Percentiles rank a stretch among this genome's conserved stretches.
phyloP scores from a whole-genome alignment of 2,113 vertebrate species.

The Gobiocypris rarus region DNA sequence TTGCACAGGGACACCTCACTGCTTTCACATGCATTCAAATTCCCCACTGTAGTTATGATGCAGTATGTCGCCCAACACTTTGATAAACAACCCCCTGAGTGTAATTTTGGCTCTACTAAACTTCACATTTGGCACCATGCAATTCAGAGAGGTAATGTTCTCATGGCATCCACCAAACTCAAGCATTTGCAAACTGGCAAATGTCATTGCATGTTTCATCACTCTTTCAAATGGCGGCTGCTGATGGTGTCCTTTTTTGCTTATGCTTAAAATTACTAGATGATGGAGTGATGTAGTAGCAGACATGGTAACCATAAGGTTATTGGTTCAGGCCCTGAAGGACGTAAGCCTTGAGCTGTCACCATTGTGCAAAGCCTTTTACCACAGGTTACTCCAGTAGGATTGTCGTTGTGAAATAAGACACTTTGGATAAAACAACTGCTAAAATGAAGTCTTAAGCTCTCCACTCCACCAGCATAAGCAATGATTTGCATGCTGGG shows the following conservation, averaged over 20 bases:
- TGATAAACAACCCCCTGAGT: background rate
- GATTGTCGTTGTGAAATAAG: background rate
- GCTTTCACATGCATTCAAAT: background rate
- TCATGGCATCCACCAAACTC: constrained; percentile 1
- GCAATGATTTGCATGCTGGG: too few relatives aligned
- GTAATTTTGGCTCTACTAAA: background rate
- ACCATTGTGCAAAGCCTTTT: background rate
- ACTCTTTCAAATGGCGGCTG: constrained; percentile 7
- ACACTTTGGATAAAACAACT: background rate
- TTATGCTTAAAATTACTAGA: background rate
- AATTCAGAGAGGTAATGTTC: constrained; percentile 14
- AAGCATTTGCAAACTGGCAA: background rate
- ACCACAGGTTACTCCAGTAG: background rate
- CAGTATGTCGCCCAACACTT: background rate
- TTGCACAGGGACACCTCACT: background rate
- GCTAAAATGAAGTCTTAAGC: background rate
- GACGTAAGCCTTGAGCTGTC: background rate
- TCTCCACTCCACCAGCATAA: background rate
- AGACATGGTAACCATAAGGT: background rate
- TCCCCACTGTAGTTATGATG: background rate
- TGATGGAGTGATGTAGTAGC: background rate
- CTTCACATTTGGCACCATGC: background rate
- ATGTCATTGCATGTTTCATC: background rate
- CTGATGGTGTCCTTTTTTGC: background rate
- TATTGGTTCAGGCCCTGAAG: background rate